phyloP scores from a whole-genome alignment of 2,797 vertebrate species.

The Gambusia yucatana region DNA sequence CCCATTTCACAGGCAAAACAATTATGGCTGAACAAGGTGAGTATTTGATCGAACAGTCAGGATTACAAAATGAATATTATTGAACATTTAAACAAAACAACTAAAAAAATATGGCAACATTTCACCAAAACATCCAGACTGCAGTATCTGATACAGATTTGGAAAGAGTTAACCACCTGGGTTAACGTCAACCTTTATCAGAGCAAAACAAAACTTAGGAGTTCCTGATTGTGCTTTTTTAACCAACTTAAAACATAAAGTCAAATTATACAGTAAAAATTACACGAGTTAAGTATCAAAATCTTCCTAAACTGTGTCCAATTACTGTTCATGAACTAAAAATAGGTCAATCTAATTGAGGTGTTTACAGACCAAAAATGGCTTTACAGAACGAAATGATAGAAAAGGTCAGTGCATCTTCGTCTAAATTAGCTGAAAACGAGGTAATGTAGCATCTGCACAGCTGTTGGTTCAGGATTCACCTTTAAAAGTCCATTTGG shows the following conservation, averaged over 20 bases:
- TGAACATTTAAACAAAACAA: not conserved
- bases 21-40: not conserved
- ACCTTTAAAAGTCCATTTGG: too few relatives aligned
- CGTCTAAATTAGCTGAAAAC: too few relatives aligned
- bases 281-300: not conserved
- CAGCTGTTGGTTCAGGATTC: too few relatives aligned
- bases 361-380: not conserved
- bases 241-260: not conserved
- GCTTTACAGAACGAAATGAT: not conserved
- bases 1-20: not conserved
- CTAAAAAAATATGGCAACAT: not conserved
- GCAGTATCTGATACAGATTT: not conserved
- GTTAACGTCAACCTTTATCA: too few relatives aligned
- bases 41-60: not conserved
- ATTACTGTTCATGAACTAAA: not conserved
- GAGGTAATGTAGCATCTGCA: too few relatives aligned
- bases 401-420: not conserved
- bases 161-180: not conserved
- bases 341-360: not conserved
- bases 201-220: not conserved
- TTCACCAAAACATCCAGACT: not conserved
- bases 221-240: not conserved
- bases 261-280: not conserved
- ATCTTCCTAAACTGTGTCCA: not conserved
- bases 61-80: not conserved